These are phyloP conservation scores for Palythoa grandis DNA, from an alignment of 92 coral and sea anemone species.

Conservation along the genomic window DNA sequence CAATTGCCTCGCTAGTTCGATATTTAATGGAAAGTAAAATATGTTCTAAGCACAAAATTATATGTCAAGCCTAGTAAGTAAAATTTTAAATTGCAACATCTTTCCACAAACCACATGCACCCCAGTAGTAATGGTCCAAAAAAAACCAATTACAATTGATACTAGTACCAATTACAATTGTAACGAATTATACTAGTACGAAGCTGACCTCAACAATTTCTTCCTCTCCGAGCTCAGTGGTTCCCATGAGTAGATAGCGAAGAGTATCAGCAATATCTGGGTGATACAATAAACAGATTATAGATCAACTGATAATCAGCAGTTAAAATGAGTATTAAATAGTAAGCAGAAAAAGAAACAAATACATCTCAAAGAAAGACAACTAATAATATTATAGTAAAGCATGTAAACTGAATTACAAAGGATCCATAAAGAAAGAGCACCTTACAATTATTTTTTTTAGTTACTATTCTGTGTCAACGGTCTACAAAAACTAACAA, in stretches of 20 bases:
- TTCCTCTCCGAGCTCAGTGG: constrained; percentile 72
- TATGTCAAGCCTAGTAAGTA: too few species aligned
- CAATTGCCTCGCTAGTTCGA: too few species aligned
- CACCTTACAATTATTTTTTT: too few species aligned
- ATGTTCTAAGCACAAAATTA: too few species aligned
- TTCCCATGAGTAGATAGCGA: constrained; percentile 89
- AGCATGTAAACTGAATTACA: neutral
- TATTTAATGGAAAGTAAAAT: too few species aligned
- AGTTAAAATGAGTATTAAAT: neutral
- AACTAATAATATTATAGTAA: neutral
- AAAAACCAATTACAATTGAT: too few species aligned
- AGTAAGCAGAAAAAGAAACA: too few species aligned
- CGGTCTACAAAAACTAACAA: neutral
- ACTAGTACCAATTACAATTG: neutral
- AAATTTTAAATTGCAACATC: too few species aligned
- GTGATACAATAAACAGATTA: neutral
- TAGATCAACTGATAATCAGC: neutral
- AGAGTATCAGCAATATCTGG: constrained; percentile 91
- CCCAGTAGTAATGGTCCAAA: neutral
- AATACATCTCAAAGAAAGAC: too few species aligned
- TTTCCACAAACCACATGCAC: too few species aligned
- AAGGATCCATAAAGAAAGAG: too few species aligned
- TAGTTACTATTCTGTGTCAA: too few species aligned
- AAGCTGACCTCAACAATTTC: constrained; percentile 86
- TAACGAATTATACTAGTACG: neutral